Conservation (phyloP, 2,888 invertebrate genomes). For the Hydroisotoma schaefferi region DNA sequence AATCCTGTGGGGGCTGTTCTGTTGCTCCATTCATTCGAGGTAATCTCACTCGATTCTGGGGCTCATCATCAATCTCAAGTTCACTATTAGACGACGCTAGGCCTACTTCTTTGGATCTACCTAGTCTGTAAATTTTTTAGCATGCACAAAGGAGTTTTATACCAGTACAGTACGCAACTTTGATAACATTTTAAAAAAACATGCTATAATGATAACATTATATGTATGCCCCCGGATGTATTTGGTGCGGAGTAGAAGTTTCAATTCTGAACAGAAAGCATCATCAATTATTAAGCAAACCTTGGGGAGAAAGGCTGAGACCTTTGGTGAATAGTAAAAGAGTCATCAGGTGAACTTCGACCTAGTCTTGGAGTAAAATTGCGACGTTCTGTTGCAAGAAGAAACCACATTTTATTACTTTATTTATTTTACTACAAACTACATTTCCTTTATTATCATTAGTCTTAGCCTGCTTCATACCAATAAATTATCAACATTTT, state of each 20-base stretch:
- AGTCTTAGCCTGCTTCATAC: no score
- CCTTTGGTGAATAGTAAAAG: conserved; percentile 26
- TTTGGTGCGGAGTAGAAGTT: not conserved
- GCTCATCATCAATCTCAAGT: conserved; percentile 28
- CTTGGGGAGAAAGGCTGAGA: conserved; percentile 39
- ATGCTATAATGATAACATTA: no score
- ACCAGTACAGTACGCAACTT: no score
- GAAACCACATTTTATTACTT: conserved; percentile 5
- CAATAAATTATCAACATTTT: no score
- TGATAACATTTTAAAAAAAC: no score
- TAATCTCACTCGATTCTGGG: conserved; percentile 19
- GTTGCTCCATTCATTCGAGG: no score
- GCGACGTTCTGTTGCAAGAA: conserved; percentile 27
- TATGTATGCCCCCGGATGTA: not conserved
- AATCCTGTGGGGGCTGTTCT: conserved; percentile 10
- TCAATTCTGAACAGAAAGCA: not conserved
- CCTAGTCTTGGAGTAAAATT: conserved; percentile 56
- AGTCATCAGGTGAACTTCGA: conserved; percentile 49
- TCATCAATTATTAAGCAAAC: conserved; percentile 10
- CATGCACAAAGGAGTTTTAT: no score
- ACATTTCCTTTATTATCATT: no score
- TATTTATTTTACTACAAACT: not conserved
- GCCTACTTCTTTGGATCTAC: conserved; percentile 35
- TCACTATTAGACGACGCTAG: conserved; percentile 31
- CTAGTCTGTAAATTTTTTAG: conserved; percentile 20